A percentile compares a stretch with the other conserved stretches of the same genome.
Evolutionary conservation across 2,797 vertebrate species (phyloP).

Genomic region (Crocidura indochinensis): DNA sequence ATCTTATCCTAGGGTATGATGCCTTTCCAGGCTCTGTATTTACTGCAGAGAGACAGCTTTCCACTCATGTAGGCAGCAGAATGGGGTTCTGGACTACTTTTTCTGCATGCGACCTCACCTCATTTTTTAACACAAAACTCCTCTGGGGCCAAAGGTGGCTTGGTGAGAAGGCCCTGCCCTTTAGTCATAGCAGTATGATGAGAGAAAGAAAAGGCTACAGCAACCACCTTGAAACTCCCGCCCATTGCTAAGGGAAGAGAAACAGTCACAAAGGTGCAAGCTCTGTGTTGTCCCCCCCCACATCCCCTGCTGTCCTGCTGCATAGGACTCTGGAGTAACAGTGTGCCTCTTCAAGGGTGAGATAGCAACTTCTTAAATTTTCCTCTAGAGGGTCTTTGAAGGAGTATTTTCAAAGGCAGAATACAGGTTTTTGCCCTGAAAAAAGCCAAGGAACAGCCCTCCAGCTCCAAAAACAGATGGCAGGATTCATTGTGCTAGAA

Average conservation of each 20-base stretch:
- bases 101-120: neutral
- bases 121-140: neutral
- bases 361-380: too few species aligned
- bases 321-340: too few species aligned
- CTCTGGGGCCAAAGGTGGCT: neutral
- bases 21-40: neutral
- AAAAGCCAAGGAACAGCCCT: neutral
- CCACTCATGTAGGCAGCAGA: neutral
- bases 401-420: neutral
- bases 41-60: neutral
- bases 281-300: too few species aligned
- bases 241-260: too few species aligned
- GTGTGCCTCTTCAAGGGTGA: too few species aligned
- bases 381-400: too few species aligned
- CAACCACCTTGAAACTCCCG: too few species aligned
- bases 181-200: too few species aligned
- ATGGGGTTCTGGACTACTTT: neutral
- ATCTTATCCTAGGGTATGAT: neutral
- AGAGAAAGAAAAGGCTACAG: too few species aligned
- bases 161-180: too few species aligned
- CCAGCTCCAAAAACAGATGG: neutral
- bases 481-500: conserved; percentile 24
- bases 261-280: too few species aligned
- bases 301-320: too few species aligned
- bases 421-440: conserved; percentile 18